phyloP scores from a whole-genome alignment of 2,888 invertebrate species.

The Pristionchus maxplancki region DNA sequence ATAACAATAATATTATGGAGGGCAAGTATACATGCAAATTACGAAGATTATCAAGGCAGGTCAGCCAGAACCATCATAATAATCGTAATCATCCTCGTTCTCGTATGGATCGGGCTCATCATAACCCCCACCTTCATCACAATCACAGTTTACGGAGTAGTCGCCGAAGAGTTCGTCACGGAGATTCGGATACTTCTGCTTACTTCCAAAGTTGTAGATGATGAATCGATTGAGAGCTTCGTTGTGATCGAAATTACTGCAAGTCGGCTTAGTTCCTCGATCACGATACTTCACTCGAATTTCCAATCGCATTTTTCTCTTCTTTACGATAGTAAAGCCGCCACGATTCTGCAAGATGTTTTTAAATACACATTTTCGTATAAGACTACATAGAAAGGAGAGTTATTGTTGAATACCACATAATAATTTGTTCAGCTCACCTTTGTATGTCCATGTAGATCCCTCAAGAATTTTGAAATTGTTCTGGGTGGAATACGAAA shows the following conservation, averaged over 20 bases:
- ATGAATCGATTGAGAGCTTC: neutral
- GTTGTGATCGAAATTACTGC: neutral
- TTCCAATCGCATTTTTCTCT: neutral
- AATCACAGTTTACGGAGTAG: neutral
- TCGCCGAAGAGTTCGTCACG: neutral
- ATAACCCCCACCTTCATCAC: too few relatives aligned
- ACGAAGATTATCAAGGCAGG: too few relatives aligned
- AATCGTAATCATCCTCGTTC: too few relatives aligned
- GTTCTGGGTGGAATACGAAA: neutral
- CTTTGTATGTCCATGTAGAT: neutral
- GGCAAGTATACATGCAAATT: too few relatives aligned
- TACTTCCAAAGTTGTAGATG: neutral
- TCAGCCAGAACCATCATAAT: too few relatives aligned
- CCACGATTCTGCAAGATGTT: neutral
- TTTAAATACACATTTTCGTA: too few relatives aligned
- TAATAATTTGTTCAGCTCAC: neutral
- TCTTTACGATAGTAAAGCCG: neutral
- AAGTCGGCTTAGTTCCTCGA: too few relatives aligned
- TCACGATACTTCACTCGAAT: neutral
- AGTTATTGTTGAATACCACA: too few relatives aligned
- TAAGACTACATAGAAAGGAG: too few relatives aligned
- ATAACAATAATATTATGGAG: too few relatives aligned
- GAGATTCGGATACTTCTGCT: neutral
- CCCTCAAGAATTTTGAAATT: neutral
- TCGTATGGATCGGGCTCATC: too few relatives aligned